Base-by-base conservation (phyloP, 2,888 invertebrate species). In the Catocala sponsa region DNA sequence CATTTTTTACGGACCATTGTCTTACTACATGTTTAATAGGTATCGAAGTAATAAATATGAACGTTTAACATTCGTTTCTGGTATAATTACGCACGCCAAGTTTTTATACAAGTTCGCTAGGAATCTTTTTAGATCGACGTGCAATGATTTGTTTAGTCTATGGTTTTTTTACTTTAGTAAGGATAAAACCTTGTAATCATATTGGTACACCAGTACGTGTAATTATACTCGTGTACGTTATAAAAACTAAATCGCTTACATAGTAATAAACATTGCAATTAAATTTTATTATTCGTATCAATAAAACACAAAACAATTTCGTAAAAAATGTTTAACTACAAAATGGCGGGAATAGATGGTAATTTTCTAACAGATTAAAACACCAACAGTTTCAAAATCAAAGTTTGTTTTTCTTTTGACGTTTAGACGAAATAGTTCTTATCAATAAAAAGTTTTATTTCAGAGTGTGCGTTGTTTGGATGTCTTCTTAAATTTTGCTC, bases 1-100 rank as follows among this genome's bases (percentile, higher is more conserved):
- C 59, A 65, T 65, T 74, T 89, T 91, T 91, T 88, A 83, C 78
- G 70, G 52, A 72, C 79, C 78, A 88, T 88, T 88, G 85, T 90
- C 83, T 82, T 82, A 79, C 76, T 77, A 84, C 84, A 85, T 79
- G 82, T 83, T 82, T 86, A 83, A 86, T 85, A 84, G 83, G 68
- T 82, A 83, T 81, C 71, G 68, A 75, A 75, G 78, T 81, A 85
- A 88, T 88, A 88, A 89, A 89, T 82, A 84, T 82, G 78, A 76
- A 76, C 88, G 85, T 87, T 89, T 87, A 77, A 56, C 52, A 72
- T 74, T 80, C 80, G 85, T 86, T 89, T 85, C 84, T 85, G 81
- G 83, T 83, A 85, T 91, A 88, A 91, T 91, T 90, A 89, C 80
- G 74, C 76, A 74, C 75, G 78, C 55, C 55, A 63, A 68, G 65